phyloP scores from a whole-genome alignment of 2,113 vertebrate genomes.

The Theristicus caerulescens region DNA sequence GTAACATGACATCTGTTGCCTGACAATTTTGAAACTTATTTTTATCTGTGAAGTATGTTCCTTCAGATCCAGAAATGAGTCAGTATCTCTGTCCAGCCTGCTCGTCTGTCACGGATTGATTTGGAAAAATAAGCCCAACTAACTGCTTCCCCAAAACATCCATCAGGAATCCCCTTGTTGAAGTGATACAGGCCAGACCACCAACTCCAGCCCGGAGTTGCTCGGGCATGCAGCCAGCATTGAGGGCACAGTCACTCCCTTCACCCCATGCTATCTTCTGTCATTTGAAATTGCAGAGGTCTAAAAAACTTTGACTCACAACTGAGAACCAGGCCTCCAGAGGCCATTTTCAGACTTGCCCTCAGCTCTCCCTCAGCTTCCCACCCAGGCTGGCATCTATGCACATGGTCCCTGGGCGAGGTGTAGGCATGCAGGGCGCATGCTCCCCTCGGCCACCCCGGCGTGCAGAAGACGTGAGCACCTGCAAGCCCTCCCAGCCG shows the following conservation, averaged over 20 bases:
- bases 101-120: background rate
- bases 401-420: accelerated
- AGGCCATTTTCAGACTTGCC: background rate
- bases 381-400: background rate
- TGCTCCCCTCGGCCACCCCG: accelerated
- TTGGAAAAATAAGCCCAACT: background rate
- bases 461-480: background rate
- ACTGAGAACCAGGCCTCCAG: background rate
- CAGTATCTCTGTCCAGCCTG: background rate
- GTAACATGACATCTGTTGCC: background rate
- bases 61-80: background rate
- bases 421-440: background rate
- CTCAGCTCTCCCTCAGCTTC: background rate
- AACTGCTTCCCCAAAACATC: background rate
- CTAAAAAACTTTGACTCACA: background rate
- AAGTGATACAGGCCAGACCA: background rate
- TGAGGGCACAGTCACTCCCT: background rate
- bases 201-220: accelerated
- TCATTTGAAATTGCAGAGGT: background rate
- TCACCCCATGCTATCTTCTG: background rate
- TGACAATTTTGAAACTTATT: background rate
- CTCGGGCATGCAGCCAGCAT: accelerated
- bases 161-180: background rate
- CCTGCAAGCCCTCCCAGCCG: background rate
- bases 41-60: background rate